phyloP scores from a whole-genome alignment of 2,113 vertebrate species.

The Microcebus lehilahytsara region DNA sequence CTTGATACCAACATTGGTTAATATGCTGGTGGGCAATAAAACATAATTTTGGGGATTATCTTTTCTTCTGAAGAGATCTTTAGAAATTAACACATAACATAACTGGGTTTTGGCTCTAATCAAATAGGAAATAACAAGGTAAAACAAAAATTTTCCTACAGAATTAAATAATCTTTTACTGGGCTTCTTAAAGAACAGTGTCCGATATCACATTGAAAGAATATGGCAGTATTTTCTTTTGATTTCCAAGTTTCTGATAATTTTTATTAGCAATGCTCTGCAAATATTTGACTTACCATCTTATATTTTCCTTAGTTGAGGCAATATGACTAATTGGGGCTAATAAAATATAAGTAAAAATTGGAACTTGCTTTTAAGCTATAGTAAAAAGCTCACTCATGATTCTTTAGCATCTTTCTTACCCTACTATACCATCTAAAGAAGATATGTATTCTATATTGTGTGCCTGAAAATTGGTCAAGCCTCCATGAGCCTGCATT shows the following conservation, averaged over 20 bases:
- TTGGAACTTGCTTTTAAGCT: not conserved
- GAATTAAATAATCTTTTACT: not conserved
- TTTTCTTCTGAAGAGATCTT: not conserved
- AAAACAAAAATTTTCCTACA: not conserved
- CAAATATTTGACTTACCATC: not conserved
- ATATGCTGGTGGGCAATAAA: not conserved
- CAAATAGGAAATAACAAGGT: not conserved
- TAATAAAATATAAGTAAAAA: not conserved
- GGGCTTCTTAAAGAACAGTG: not conserved
- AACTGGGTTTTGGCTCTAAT: not conserved
- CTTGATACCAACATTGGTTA: not conserved
- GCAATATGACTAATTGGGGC: not conserved
- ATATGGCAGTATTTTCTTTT: not conserved
- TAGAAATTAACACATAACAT: not conserved
- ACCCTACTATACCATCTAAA: not conserved
- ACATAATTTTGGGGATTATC: too few relatives aligned
- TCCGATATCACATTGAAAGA: not conserved
- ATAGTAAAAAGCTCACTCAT: not conserved
- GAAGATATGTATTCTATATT: not conserved
- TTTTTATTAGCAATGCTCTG: not conserved
- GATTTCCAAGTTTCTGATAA: not conserved
- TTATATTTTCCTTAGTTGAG: not conserved
- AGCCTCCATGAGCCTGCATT: not conserved
- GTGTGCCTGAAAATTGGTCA: fast-evolving
- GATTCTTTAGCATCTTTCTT: not conserved